Evolutionary conservation across 2,113 vertebrate genomes (phyloP), one percentile per base, ranked within the genome.

Genomic region (Sprattus sprattus): DNA sequence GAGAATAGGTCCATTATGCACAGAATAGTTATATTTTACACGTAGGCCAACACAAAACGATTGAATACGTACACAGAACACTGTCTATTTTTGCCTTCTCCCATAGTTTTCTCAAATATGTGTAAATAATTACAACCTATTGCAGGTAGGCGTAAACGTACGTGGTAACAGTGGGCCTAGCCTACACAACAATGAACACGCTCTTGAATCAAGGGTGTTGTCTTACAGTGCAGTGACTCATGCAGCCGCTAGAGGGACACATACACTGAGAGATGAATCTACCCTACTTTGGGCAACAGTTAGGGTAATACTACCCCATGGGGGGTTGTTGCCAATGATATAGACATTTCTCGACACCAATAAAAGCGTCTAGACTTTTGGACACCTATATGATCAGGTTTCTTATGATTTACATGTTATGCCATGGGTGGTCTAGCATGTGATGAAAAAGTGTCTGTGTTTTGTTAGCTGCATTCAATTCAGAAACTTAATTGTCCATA

Each of bases 191-290:
- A 18, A 57, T 81, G 32, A 25, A 50, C 28, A 81, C 15, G 20
- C 1, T 32, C 20, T 28, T 57, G 18, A 2, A 60, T 22, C 20
- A 1, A 52, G 57, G 15, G 11, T 82, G 20, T 32, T 52, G 15
- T 64, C 28, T 46, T 45, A 9, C n/a, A 50, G 64, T 50, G 52
- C 28, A 32, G 81, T 84, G 45, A 46, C 32, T 45, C 46, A 60
- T 6, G 32, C 75, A 80, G 75, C 83, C 88, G 28, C 13, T 83
- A 67, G 86, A 86, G 88, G 86, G 83, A 86, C 84, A 86, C 88
- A 87, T 80, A 85, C 60, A 54, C 54, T 78, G 10, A 78, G 13
- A 32, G 71, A 78, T 78, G 15, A 0, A 39, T 39, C 4, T 75
- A 75, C 11, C 9, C 4, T 64, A 32, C 28, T 9, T 4, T 13